Evolutionary conservation across 2,888 invertebrate species (phyloP).

Genomic region (Carabus problematicus): DNA sequence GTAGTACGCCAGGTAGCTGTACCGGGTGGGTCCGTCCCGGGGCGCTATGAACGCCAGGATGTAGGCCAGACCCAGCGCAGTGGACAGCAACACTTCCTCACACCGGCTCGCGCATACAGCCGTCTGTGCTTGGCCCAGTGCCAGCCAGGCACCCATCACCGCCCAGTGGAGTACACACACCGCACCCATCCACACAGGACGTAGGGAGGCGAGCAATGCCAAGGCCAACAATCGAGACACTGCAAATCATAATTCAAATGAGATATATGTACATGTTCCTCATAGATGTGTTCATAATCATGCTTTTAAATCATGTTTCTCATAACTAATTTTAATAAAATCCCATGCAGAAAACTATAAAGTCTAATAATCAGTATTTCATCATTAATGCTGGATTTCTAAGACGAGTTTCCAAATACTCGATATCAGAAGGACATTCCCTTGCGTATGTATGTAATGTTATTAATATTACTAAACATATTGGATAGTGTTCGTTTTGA

Average conservation of each 20-base stretch:
- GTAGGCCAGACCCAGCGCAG: constrained; percentile 66
- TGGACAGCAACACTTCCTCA: constrained; percentile 60
- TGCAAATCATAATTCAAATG: constrained; percentile 49
- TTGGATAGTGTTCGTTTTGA: too few species aligned
- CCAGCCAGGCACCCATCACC: constrained; percentile 65
- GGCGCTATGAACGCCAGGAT: constrained; percentile 68
- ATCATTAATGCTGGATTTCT: not conserved
- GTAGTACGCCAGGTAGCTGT: constrained; percentile 60
- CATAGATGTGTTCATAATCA: not conserved
- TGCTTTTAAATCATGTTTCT: too few species aligned
- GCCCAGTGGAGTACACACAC: constrained; percentile 64
- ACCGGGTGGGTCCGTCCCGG: constrained; percentile 66
- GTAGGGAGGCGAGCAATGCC: constrained; percentile 64
- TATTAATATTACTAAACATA: too few species aligned
- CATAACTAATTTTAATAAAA: too few species aligned
- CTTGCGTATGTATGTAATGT: too few species aligned
- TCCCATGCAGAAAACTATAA: too few species aligned
- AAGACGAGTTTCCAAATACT: not conserved
- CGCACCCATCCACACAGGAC: constrained; percentile 61
- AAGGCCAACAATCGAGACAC: constrained; percentile 65
- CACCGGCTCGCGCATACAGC: constrained; percentile 60
- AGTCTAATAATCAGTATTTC: too few species aligned
- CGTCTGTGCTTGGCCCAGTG: constrained; percentile 58
- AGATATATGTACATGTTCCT: constrained; percentile 13
- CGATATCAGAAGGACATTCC: constrained; percentile 14